These are phyloP conservation scores for Fregetta grallaria DNA, from an alignment of 2,113 vertebrate genomes.

Conservation along the genomic window DNA sequence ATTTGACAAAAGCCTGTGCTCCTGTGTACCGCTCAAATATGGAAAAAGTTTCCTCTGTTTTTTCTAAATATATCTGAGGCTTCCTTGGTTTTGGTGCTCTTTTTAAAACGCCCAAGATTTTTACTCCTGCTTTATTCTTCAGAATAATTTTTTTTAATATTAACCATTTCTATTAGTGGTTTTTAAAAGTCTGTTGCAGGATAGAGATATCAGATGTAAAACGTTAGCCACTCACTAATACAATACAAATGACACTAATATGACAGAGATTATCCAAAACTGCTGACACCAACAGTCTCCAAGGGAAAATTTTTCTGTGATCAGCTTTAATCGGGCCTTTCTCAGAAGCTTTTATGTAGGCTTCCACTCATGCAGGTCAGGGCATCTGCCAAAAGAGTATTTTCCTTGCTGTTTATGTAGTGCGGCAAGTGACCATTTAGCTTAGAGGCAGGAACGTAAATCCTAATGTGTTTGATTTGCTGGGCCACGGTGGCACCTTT, in stretches of 20 bases:
- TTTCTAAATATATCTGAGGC: neutral
- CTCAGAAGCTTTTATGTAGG: conserved; percentile 30
- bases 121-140: neutral
- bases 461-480: conserved; percentile 42
- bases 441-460: conserved; percentile 40
- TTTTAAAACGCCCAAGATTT: neutral
- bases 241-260: conserved; percentile 42
- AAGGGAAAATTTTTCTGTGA: conserved; percentile 34
- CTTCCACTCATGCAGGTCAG: conserved; percentile 14
- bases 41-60: neutral
- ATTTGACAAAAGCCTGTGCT: neutral
- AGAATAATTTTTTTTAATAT: neutral
- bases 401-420: conserved; percentile 12
- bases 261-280: conserved; percentile 48
- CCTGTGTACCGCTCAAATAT: neutral
- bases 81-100: neutral
- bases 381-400: conserved; percentile 17
- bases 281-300: conserved; percentile 51
- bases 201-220: neutral
- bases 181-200: neutral
- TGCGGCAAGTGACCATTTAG: conserved; percentile 30
- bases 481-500: conserved; percentile 25
- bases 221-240: neutral
- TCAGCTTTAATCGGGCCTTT: conserved; percentile 14
- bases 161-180: neutral